Percentiles rank a stretch among this genome's conserved stretches.
Evolutionary conservation across 1,140 invertebrate genomes (phyloP).

Genomic region (Medauroidea extradentata): DNA sequence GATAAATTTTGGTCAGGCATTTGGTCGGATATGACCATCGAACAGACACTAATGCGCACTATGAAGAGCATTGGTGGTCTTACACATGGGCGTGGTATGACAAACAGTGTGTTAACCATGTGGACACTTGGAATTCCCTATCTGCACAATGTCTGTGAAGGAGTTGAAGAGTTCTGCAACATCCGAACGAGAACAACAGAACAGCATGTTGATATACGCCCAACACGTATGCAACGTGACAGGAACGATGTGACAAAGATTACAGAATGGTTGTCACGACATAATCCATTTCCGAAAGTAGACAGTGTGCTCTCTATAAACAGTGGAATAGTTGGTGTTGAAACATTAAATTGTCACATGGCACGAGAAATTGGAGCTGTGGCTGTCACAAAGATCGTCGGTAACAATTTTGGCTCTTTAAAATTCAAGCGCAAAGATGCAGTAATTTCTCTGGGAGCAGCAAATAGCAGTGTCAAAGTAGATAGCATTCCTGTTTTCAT

Average conservation of each 20-base stretch:
- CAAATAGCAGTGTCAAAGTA: conserved; percentile 33
- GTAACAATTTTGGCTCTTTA: conserved; percentile 12
- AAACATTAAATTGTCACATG: conserved; percentile 40
- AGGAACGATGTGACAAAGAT: conserved; percentile 34
- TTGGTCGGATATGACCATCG: conserved; percentile 42
- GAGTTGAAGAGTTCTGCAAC: conserved; percentile 35
- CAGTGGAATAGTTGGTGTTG: conserved; percentile 36
- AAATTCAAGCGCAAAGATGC: conserved; percentile 37
- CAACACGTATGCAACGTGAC: conserved; percentile 39
- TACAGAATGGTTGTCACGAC: conserved; percentile 35
- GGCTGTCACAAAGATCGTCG: conserved; percentile 21
- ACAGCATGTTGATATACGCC: conserved; percentile 41
- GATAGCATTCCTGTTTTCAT: conserved; percentile 33
- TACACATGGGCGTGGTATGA: conserved; percentile 33
- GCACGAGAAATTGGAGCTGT: conserved; percentile 36
- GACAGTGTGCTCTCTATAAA: conserved; percentile 35
- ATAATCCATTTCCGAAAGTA: conserved; percentile 30
- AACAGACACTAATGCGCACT: conserved; percentile 40
- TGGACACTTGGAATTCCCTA: conserved; percentile 35
- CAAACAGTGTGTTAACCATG: conserved; percentile 38
- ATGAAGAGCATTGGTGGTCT: conserved; percentile 43
- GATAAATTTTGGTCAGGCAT: conserved; percentile 44
- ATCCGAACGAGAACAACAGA: conserved; percentile 35
- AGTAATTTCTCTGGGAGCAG: conserved; percentile 33
- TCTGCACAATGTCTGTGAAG: conserved; percentile 22